These are phyloP conservation scores for Sarcophaga caerulescens DNA, from an alignment of 2,888 invertebrate species.

Conservation along the genomic window DNA sequence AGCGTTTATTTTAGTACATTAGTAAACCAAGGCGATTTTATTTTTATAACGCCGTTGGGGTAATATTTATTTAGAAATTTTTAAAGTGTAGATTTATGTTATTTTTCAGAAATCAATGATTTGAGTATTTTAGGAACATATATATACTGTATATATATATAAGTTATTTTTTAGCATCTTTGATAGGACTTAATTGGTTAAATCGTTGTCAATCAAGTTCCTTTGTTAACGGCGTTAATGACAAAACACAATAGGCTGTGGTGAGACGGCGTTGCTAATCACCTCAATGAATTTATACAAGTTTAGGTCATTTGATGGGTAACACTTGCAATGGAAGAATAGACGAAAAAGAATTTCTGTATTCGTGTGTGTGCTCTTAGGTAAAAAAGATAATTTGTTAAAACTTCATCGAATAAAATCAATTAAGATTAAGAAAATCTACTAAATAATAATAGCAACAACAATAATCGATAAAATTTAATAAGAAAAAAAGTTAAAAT, in stretches of 20 bases:
- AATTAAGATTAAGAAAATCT: conserved; percentile 63
- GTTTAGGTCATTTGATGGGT: conserved; percentile 43
- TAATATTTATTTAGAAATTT: no score
- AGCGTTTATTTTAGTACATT: no score
- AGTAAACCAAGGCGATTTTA: no score
- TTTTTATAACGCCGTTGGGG: no score
- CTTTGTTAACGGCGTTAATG: not conserved
- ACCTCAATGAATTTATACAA: not conserved
- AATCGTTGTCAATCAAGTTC: no score
- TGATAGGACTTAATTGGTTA: no score
- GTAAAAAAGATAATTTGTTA: conserved; percentile 73
- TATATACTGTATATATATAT: no score
- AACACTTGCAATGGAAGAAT: conserved; percentile 69
- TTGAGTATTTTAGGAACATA: no score
- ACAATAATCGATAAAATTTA: conserved; percentile 50
- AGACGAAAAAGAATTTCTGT: conserved; percentile 79
- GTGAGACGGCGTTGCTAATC: not conserved
- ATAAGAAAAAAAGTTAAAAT: conserved; percentile 51
- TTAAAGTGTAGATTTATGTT: no score
- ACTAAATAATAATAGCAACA: conserved; percentile 49
- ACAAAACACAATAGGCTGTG: no score
- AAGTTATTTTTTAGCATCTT: no score
- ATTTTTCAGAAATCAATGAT: no score
- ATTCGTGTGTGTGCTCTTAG: conserved; percentile 78
- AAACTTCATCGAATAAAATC: conserved; percentile 66